phyloP scores from a whole-genome alignment of 2,113 vertebrate genomes.

The Scytalopus superciliaris region DNA sequence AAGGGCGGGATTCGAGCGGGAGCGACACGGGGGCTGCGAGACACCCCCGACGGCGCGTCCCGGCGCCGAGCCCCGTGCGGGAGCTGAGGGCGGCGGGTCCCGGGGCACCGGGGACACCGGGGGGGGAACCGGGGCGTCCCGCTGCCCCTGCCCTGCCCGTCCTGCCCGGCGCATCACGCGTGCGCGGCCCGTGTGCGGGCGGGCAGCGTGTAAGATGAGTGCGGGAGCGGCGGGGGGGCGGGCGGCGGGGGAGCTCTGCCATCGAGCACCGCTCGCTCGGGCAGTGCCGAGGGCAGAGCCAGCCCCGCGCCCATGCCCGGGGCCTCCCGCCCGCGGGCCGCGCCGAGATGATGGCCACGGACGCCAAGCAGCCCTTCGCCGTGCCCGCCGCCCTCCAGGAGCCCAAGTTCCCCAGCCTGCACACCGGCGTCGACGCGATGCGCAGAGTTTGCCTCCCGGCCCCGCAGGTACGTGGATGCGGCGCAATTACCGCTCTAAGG shows the following conservation, averaged over 20 bases:
- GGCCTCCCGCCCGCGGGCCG: slow-evolving; percentile 77
- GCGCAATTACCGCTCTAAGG: slow-evolving; percentile 75
- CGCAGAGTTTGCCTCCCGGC: slow-evolving; percentile 91
- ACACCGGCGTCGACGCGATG: slow-evolving; percentile 89
- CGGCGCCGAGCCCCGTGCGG: too few relatives aligned
- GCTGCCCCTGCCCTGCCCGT: neutral
- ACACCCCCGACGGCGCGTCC: neutral
- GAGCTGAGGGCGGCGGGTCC: neutral
- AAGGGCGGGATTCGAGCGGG: neutral
- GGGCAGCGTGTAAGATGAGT: slow-evolving; percentile 85
- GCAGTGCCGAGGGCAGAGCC: slow-evolving; percentile 74
- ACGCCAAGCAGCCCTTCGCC: slow-evolving; percentile 93
- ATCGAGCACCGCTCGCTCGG: slow-evolving; percentile 79
- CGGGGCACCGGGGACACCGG: neutral
- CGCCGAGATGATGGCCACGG: slow-evolving; percentile 90
- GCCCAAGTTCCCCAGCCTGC: slow-evolving; percentile 88
- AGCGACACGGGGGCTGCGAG: too few relatives aligned
- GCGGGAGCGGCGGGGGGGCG: slow-evolving; percentile 65
- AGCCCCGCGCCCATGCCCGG: slow-evolving; percentile 79
- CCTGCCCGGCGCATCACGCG: slow-evolving; percentile 35
- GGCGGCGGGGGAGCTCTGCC: slow-evolving; percentile 76
- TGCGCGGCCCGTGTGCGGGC: slow-evolving; percentile 66
- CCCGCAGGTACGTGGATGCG: slow-evolving; percentile 89
- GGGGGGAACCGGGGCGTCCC: neutral
- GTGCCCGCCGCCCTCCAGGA: slow-evolving; percentile 90